Evolutionary conservation across 2,113 vertebrate genomes (phyloP).

Genomic region (Egretta garzetta): DNA sequence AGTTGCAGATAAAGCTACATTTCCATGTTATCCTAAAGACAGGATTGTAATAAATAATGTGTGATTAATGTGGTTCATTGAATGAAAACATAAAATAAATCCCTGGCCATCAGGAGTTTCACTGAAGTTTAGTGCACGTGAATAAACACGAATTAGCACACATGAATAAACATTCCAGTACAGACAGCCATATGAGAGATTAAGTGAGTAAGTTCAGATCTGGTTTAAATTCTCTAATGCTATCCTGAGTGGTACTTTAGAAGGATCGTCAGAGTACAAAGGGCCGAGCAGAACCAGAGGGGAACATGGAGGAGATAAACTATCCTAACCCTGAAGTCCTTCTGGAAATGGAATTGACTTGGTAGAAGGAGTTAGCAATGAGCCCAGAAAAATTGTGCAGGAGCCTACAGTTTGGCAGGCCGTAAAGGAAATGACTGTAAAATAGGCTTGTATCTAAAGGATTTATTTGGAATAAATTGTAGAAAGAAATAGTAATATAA

Average conservation of each 20-base stretch:
- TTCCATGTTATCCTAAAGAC: neutral
- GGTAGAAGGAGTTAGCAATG: neutral
- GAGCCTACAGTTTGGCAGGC: neutral
- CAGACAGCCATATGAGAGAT: neutral
- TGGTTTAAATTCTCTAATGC: neutral
- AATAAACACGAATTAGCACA: neutral
- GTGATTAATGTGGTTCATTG: neutral
- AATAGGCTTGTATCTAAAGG: neutral
- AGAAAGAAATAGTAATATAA: neutral
- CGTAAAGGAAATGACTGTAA: neutral
- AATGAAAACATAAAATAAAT: neutral
- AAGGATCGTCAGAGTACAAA: neutral
- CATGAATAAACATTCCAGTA: neutral
- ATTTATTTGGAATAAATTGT: neutral
- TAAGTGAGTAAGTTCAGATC: neutral
- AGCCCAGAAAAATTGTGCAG: neutral
- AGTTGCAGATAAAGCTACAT: neutral
- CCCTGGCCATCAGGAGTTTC: neutral
- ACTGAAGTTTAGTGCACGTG: neutral
- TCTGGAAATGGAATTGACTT: neutral
- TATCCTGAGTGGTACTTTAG: neutral
- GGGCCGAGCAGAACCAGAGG: neutral
- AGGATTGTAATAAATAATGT: neutral
- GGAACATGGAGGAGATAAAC: neutral
- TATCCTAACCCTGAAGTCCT: neutral